Evolutionary conservation across 2,888 invertebrate species (phyloP).

Genomic region (Tinea pellionella): DNA sequence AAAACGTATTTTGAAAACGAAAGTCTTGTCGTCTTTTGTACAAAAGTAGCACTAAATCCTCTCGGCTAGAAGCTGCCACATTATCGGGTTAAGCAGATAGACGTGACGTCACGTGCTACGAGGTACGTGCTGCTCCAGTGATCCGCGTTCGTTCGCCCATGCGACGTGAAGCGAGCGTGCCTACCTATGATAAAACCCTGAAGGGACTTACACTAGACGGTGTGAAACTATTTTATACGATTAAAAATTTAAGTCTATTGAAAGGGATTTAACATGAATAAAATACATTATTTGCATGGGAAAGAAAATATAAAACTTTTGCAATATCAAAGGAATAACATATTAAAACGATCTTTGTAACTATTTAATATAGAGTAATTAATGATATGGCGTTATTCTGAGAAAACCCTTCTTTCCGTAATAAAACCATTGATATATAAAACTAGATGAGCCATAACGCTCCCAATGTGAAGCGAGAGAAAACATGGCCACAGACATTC

Average conservation of each 20-base stretch:
- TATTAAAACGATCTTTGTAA: no score
- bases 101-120: constrained; percentile 38
- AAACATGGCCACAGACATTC: no score
- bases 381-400: no score
- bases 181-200: background rate
- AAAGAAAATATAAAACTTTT: no score
- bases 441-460: no score
- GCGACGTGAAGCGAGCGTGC: background rate
- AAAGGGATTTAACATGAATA: background rate
- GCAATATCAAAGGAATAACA: no score
- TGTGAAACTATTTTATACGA: background rate
- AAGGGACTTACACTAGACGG: background rate
- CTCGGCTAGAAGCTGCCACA: constrained; percentile 27
- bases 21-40: background rate
- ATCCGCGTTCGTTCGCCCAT: background rate
- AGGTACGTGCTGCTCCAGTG: background rate
- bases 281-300: no score
- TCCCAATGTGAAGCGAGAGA: no score
- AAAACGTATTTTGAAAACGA: background rate
- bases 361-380: no score
- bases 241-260: background rate
- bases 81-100: constrained; percentile 47
- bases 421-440: no score
- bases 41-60: constrained; percentile 1
- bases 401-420: no score